These are phyloP conservation scores for Channallabes apus DNA, from an alignment of 2,797 vertebrate genomes.

Conservation along the genomic window DNA sequence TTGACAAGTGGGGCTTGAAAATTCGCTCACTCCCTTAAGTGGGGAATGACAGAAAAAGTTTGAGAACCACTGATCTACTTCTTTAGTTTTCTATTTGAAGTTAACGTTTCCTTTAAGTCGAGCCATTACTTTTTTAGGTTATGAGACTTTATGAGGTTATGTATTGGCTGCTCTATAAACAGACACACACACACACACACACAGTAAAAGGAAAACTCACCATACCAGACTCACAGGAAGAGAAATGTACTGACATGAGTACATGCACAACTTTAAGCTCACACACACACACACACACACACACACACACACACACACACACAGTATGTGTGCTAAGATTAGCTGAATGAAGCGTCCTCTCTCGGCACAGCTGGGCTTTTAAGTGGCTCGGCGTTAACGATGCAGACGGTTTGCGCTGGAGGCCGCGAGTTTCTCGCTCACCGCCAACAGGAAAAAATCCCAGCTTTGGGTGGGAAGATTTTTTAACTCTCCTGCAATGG, in stretches of 20 bases:
- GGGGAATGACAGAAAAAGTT: no score
- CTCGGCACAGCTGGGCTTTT: constrained; percentile 76
- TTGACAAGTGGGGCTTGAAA: no score
- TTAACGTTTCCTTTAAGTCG: not conserved
- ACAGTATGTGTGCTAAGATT: constrained; percentile 72
- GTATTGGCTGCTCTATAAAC: constrained; percentile 24
- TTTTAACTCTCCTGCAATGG: constrained; percentile 59
- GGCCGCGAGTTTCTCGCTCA: constrained; percentile 74
- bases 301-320: constrained; percentile 61
- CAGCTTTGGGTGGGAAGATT: constrained; percentile 60
- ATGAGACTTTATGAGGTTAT: not conserved
- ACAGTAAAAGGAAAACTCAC: no score
- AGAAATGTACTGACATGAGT: not conserved
- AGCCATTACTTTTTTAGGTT: not conserved
- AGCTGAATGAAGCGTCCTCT: constrained; percentile 80
- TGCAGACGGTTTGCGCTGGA: constrained; percentile 76
- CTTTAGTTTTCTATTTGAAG: not conserved
- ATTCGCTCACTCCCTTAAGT: no score
- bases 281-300: constrained; percentile 62
- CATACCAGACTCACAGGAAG: not conserved
- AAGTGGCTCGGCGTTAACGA: constrained; percentile 78
- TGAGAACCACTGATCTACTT: no score
- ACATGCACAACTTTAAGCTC: constrained; percentile 34
- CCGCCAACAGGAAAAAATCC: constrained; percentile 71
- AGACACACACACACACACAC: constrained; percentile 33